Evolutionary conservation across 2,888 invertebrate genomes (phyloP), one percentile per base, ranked within the genome.

Genomic region (Elmis aenea): DNA sequence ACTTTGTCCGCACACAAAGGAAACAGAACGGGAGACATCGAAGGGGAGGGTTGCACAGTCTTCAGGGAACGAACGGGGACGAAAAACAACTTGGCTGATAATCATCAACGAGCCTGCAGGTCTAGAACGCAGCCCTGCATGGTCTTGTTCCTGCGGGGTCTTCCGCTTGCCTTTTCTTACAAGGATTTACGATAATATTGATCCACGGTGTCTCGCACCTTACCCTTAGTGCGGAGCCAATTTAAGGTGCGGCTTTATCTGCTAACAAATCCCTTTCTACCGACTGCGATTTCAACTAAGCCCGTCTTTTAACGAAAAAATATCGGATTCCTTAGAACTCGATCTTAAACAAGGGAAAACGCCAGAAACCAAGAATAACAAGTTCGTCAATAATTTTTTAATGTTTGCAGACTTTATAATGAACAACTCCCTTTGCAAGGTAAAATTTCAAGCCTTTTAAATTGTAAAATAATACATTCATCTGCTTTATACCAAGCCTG

Each of bases 1-100:
- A 59, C 59, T 59, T 61, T 51, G 53, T 56, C 54, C 49, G 54
- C 57, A 53, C 58, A 59, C 59, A 61, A 57, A 58, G 55, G 55
- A 54, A 58, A 54, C 50, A 47, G 48, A 55, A 55, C 50, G 44
- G 18, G 18, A 42, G 45, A 43, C 42, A 38, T 26, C 44, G 36
- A 50, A 49, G 53, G 46, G 47, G 50, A 48, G 37, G 46, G 32
- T 31, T 28, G 42, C 34, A 44, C 27, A 37, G 28, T 37, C 27
- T 34, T 31, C 26, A 26, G 44, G 32, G 39, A 38, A 39, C 39
- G 45, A 38, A 38, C 26, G 23, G 35, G 29, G 38, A 45, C 36
- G 40, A 48, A 48, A 50, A 51, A 49, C 46, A 52, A 48, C 50
- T 47, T 46, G 44, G 41, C 47, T 47, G 51, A 54, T 55, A 55